A percentile compares a stretch with the other conserved stretches of the same genome.
These are phyloP conservation scores for Callyntrura guangdongensis DNA, from an alignment of 2,888 invertebrate species.

Conservation along the genomic window DNA sequence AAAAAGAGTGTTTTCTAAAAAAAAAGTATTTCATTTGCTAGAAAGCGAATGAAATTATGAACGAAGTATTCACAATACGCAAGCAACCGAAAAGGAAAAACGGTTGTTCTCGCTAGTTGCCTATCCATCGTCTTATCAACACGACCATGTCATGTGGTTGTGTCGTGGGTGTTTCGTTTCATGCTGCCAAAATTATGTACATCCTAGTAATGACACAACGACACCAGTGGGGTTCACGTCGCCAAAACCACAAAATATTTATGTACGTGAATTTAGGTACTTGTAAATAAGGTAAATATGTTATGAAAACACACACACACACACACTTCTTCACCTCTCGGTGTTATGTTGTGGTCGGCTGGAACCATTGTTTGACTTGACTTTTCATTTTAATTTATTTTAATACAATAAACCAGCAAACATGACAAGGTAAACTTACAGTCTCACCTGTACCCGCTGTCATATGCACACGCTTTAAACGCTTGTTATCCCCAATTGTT, in stretches of 20 bases:
- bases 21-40: conserved; percentile 49
- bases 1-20: conserved; percentile 6
- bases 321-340: neutral
- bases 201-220: conserved; percentile 28
- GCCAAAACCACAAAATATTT: neutral
- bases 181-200: neutral
- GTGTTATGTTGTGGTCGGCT: conserved; percentile 21
- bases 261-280: neutral
- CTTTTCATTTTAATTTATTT: conserved; percentile 42
- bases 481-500: neutral
- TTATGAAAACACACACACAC: neutral
- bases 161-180: neutral
- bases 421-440: neutral
- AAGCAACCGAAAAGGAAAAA: neutral
- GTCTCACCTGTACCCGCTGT: conserved; percentile 19
- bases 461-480: neutral
- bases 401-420: conserved; percentile 5
- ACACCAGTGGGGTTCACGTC: conserved; percentile 25
- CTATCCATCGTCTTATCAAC: neutral
- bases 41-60: neutral
- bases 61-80: neutral
- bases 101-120: conserved; percentile 1
- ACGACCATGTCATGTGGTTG: conserved; percentile 1
- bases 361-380: conserved; percentile 8
- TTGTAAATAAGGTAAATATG: neutral